Conservation (phyloP, 2,888 invertebrate genomes). For the Machimus atricapillus region DNA sequence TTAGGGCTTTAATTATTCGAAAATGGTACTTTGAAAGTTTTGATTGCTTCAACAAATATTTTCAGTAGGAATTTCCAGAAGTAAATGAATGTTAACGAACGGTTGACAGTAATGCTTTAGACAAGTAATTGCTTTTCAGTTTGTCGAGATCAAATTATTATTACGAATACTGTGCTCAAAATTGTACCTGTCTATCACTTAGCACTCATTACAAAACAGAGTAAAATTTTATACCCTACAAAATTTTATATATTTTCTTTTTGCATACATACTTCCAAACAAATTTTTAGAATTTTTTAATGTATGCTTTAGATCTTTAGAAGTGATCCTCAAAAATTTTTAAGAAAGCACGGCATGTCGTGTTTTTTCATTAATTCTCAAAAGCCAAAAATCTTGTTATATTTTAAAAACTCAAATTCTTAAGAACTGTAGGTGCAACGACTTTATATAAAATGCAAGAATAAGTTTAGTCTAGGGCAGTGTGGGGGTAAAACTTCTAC, state of each 20-base stretch:
- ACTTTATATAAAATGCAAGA: neutral
- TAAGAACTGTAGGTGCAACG: neutral
- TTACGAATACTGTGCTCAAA: neutral
- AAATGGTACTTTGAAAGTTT: neutral
- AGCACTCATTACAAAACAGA: too few species aligned
- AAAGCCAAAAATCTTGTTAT: neutral
- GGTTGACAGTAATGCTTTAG: neutral
- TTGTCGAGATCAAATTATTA: neutral
- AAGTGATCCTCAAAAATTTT: neutral
- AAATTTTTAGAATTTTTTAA: too few species aligned
- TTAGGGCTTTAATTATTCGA: neutral
- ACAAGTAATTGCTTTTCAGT: neutral
- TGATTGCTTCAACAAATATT: neutral
- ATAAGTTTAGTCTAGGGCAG: neutral
- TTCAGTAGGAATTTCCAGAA: neutral
- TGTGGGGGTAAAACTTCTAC: neutral
- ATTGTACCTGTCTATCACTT: neutral
- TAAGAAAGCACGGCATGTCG: neutral
- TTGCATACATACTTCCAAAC: too few species aligned
- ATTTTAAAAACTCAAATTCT: neutral
- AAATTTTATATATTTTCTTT: too few species aligned
- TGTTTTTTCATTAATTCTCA: neutral
- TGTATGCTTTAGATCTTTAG: too few species aligned
- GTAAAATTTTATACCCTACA: too few species aligned
- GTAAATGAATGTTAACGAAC: neutral